Evolutionary conservation across 2,797 vertebrate genomes (phyloP).

Genomic region (Sphaeramia orbicularis): DNA sequence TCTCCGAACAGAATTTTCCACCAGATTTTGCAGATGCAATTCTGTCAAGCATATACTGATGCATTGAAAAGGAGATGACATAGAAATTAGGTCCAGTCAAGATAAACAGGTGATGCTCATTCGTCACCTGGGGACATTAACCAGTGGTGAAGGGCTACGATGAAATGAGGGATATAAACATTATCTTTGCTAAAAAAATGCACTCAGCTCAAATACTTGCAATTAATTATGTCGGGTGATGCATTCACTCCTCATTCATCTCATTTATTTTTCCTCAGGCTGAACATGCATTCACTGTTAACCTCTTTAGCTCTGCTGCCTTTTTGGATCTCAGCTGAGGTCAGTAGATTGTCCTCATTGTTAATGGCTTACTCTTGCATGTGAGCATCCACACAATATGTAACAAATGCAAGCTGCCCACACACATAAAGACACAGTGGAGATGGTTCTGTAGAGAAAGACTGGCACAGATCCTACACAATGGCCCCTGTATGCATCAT

Average conservation of each 20-base stretch:
- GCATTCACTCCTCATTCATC: neutral
- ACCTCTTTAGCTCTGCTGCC: neutral
- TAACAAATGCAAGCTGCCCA: slow-evolving; percentile 56
- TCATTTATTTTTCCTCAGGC: neutral
- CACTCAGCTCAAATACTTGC: no score
- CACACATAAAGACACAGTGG: slow-evolving; percentile 44
- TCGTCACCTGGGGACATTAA: no score
- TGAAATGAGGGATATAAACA: no score
- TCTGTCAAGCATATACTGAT: no score
- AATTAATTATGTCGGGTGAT: no score
- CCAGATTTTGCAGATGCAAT: no score
- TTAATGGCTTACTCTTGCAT: slow-evolving; percentile 66
- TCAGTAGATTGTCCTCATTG: slow-evolving; percentile 37
- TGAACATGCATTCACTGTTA: slow-evolving; percentile 18
- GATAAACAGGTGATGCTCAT: no score
- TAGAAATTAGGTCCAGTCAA: no score
- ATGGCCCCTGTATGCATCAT: slow-evolving; percentile 29
- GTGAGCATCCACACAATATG: slow-evolving; percentile 49
- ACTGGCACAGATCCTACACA: slow-evolving; percentile 41
- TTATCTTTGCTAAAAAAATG: no score
- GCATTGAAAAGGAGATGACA: no score
- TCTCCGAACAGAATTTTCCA: no score
- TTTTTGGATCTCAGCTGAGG: slow-evolving; percentile 18
- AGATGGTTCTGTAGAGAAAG: slow-evolving; percentile 34
- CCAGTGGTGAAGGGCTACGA: no score